Evolutionary conservation across 2,797 vertebrate species (phyloP), one percentile per base, ranked within the genome.

Genomic region (Periparus ater): DNA sequence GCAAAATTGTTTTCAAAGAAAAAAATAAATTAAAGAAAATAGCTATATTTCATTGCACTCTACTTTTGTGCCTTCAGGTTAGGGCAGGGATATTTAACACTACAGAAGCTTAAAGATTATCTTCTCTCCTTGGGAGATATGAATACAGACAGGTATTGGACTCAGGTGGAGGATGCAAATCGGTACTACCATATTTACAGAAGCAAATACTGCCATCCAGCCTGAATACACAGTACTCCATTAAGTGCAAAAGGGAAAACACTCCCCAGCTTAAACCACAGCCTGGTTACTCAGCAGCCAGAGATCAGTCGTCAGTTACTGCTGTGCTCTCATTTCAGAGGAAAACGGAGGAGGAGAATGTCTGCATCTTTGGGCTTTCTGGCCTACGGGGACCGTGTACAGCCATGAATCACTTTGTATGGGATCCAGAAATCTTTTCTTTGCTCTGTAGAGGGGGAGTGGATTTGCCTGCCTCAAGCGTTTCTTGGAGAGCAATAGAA

Each of bases 51-150:
- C 86, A 95, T 85, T 93, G 88, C 85, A 90, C 88, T 75, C 89
- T 91, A 53, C 10, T 86, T 96, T 45, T 88, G 60, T 89, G 93
- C 78, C 74, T 89, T 94, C 36, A 20, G 85, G 36, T 83, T 68
- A 89, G 91, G 91, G 65, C 51, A 87, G 44, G 54, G 75, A 68
- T 72, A 90, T 77, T 95, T 88, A 77, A 73, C 60, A 93, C 63
- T 84, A 93, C 50, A 95, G 88, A 67, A 94, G 26, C 34, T 58
- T 90, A 85, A 87, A 73, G 51, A 79, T 79, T 82, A 96, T 90
- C 94, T 95, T 96, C 91, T 97, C 95, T 95, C 96, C 94, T 93
- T 96, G 93, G 96, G 96, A 95, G 96, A 96, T 94, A 95, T 25
- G 88, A 83, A 82, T 80, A 94, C 29, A 90, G 67, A 93, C 66